Evolutionary conservation across 2,888 invertebrate species (phyloP).

Genomic region (Scaptomyza caliginosa): DNA sequence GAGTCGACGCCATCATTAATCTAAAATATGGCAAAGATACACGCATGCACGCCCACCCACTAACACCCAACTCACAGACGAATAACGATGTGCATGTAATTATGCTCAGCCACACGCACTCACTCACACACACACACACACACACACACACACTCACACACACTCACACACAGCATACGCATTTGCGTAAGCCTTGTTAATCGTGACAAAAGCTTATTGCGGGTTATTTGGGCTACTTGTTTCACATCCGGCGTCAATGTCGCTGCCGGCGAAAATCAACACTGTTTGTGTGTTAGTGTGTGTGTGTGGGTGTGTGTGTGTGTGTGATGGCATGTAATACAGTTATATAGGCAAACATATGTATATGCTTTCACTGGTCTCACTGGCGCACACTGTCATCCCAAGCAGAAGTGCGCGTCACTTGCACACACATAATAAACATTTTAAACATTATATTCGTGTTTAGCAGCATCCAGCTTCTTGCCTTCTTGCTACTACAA

Average conservation of each 20-base stretch:
- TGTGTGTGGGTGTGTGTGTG: not conserved
- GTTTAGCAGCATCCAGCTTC: slow-evolving; percentile 78
- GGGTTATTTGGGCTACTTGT: slow-evolving; percentile 78
- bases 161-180: slow-evolving; percentile 32
- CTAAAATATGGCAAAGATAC: slow-evolving; percentile 76
- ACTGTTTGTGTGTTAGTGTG: slow-evolving; percentile 13
- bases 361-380: slow-evolving; percentile 24
- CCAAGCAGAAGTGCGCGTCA: slow-evolving; percentile 60
- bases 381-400: slow-evolving; percentile 11
- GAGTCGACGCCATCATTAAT: slow-evolving; percentile 76
- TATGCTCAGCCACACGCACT: slow-evolving; percentile 58
- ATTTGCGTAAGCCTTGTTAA: slow-evolving; percentile 79
- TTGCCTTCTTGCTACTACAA: slow-evolving; percentile 51
- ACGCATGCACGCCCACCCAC: slow-evolving; percentile 51
- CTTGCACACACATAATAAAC: slow-evolving; percentile 79
- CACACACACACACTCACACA: slow-evolving; percentile 9
- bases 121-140: slow-evolving; percentile 17
- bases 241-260: slow-evolving; percentile 75
- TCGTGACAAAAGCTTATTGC: slow-evolving; percentile 80
- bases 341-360: slow-evolving; percentile 55
- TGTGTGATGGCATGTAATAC: slow-evolving; percentile 47
- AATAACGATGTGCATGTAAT: slow-evolving; percentile 60
- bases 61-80: not conserved
- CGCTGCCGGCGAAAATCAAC: slow-evolving; percentile 71
- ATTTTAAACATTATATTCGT: slow-evolving; percentile 79